phyloP scores from a whole-genome alignment of 2,888 invertebrate species.

The Hemicrepidius hirtus region DNA sequence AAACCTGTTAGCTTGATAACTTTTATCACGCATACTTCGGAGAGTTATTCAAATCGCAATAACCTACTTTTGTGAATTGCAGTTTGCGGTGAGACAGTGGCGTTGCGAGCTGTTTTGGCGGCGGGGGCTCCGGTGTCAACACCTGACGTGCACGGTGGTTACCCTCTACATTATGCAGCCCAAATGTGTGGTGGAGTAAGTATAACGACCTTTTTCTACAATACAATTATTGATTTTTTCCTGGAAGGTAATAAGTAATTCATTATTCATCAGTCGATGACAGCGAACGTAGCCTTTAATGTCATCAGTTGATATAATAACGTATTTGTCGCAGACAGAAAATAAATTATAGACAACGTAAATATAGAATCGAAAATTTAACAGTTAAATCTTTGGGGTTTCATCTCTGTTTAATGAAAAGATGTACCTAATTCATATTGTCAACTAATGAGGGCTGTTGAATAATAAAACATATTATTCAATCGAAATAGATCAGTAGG shows the following conservation, averaged over 20 bases:
- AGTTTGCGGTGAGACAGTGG: slow-evolving; percentile 96
- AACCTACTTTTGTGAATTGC: slow-evolving; percentile 50
- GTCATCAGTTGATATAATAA: neutral
- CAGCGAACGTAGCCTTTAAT: slow-evolving; percentile 4
- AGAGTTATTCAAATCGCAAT: slow-evolving; percentile 33
- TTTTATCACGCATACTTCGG: slow-evolving; percentile 51
- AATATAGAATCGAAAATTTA: too few species aligned
- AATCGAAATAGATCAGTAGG: too few species aligned
- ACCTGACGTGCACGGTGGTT: slow-evolving; percentile 95
- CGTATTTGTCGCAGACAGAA: neutral
- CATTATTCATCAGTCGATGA: slow-evolving; percentile 23
- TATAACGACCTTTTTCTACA: slow-evolving; percentile 29
- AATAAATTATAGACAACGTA: neutral
- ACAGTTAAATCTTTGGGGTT: too few species aligned
- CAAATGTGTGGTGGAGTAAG: slow-evolving; percentile 92
- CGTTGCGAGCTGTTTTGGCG: slow-evolving; percentile 88
- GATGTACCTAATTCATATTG: too few species aligned
- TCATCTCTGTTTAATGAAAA: too few species aligned
- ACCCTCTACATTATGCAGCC: slow-evolving; percentile 97
- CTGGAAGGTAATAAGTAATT: neutral
- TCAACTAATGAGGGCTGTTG: too few species aligned
- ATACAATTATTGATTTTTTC: slow-evolving; percentile 15
- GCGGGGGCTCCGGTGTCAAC: slow-evolving; percentile 91
- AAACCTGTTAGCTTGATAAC: slow-evolving; percentile 49
- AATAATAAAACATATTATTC: too few species aligned